Conservation (phyloP, 1,140 invertebrate species). For the Planococcus citri region DNA sequence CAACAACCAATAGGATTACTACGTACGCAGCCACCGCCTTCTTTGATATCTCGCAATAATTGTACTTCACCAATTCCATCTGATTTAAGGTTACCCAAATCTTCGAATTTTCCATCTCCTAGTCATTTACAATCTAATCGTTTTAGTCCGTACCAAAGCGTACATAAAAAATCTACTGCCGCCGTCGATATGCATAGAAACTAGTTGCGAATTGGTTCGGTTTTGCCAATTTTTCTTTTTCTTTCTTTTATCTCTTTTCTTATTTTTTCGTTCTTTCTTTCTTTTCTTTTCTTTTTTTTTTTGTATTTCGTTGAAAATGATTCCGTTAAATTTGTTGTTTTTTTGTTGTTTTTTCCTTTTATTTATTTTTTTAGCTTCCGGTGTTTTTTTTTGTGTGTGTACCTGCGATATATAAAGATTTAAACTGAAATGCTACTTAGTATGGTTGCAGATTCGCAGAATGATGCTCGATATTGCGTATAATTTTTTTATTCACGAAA, state of each 20-base stretch:
- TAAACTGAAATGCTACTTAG: too few relatives aligned
- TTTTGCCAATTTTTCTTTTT: neutral
- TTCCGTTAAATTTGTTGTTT: constrained; percentile 11
- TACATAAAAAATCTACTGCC: constrained; percentile 12
- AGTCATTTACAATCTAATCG: constrained; percentile 19
- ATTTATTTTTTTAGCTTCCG: neutral
- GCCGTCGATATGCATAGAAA: constrained; percentile 16
- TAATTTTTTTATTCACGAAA: too few relatives aligned
- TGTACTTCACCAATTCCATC: constrained; percentile 16
- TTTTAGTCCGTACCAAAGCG: constrained; percentile 17
- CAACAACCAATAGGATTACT: constrained; percentile 9
- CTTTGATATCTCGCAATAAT: constrained; percentile 11
- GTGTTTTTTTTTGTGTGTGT: neutral
- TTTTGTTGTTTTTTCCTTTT: neutral
- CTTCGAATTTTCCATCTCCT: constrained; percentile 15
- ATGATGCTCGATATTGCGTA: too few relatives aligned
- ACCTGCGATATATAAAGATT: neutral
- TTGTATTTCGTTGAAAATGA: neutral
- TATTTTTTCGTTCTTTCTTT: too few relatives aligned
- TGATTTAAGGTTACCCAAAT: constrained; percentile 14
- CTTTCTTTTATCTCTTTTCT: too few relatives aligned
- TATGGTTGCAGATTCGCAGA: too few relatives aligned
- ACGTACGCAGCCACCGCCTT: neutral
- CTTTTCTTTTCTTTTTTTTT: constrained; percentile 12
- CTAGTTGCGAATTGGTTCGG: neutral